Evolutionary conservation across 2,888 invertebrate species (phyloP).

Genomic region (Hirtodrosophila cameraria): DNA sequence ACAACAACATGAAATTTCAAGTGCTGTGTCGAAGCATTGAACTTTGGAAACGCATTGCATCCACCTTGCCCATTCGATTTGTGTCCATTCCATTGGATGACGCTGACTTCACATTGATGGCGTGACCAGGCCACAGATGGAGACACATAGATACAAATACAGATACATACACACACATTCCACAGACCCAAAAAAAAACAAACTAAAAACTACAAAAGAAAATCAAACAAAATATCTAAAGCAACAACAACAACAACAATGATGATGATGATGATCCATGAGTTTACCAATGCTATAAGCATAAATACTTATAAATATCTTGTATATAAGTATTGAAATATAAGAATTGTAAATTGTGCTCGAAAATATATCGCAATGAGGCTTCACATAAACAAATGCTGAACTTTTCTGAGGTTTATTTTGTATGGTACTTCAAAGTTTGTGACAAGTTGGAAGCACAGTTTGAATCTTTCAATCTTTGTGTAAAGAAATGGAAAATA

Average conservation of each 20-base stretch:
- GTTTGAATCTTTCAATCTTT: not conserved
- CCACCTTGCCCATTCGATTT: conserved; percentile 17
- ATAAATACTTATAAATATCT: conserved; percentile 11
- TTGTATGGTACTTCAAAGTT: too few species aligned
- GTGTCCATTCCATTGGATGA: conserved; percentile 10
- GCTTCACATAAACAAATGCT: conserved; percentile 7
- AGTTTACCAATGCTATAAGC: conserved; percentile 18
- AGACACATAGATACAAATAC: conserved; percentile 3
- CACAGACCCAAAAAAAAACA: conserved; percentile 10
- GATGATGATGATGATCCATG: conserved; percentile 34
- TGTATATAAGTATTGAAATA: not conserved
- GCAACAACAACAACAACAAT: too few species aligned
- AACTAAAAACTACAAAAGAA: not conserved
- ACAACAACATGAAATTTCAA: conserved; percentile 41
- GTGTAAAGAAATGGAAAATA: too few species aligned
- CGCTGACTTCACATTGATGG: conserved; percentile 15
- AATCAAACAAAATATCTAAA: not conserved
- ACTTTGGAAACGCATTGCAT: conserved; percentile 37
- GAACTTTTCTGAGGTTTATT: not conserved
- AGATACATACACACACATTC: conserved; percentile 1
- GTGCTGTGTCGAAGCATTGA: conserved; percentile 57
- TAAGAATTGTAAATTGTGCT: conserved; percentile 2
- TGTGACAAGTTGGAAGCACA: not conserved
- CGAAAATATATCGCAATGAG: not conserved
- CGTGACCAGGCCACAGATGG: conserved; percentile 26